phyloP scores from a whole-genome alignment of 2,797 vertebrate genomes.

The Setipinna tenuifilis region DNA sequence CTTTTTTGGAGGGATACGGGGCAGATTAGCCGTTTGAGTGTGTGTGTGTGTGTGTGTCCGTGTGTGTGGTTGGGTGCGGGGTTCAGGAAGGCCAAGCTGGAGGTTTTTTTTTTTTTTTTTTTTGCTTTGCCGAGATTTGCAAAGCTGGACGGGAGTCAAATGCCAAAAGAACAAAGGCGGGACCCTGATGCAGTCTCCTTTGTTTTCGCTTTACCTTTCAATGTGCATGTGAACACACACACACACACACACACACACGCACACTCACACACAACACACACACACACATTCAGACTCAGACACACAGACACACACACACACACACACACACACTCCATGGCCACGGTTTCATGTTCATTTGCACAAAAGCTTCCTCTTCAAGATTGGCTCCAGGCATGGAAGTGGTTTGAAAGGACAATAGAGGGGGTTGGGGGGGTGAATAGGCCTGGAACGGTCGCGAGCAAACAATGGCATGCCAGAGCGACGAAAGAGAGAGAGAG shows the following conservation, averaged over 20 bases:
- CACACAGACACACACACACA: neutral
- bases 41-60: conserved; percentile 5
- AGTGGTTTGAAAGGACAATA: conserved; percentile 24
- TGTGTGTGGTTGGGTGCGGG: neutral
- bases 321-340: neutral
- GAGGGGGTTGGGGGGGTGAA: neutral
- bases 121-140: neutral
- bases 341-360: conserved; percentile 12
- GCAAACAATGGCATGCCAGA: neutral
- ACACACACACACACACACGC: neutral
- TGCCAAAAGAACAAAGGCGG: conserved; percentile 6
- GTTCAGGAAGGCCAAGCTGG: neutral
- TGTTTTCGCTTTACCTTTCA: neutral
- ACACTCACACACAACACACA: conserved; percentile 2
- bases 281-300: no score
- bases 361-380: conserved; percentile 21
- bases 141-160: conserved; percentile 7
- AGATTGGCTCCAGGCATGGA: conserved; percentile 21
- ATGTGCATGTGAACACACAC: neutral
- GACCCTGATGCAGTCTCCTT: neutral
- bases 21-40: neutral
- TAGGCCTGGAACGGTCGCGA: conserved; percentile 14
- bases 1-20: neutral
- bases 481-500: neutral
- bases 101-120: no score